phyloP scores from a whole-genome alignment of 2,113 vertebrate genomes.

The Corythornis vintsioides region DNA sequence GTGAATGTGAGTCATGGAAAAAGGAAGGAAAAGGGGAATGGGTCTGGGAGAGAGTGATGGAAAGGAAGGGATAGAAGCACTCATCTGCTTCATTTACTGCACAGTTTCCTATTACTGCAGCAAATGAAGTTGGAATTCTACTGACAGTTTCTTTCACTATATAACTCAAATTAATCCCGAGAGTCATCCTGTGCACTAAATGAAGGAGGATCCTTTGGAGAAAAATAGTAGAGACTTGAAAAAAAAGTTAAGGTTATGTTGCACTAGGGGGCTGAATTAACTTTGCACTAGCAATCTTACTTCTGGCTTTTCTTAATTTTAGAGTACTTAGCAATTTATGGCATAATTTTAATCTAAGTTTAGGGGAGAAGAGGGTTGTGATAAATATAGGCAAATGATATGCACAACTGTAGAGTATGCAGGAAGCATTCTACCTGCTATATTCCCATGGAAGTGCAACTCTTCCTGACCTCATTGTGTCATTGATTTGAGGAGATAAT shows the following conservation, averaged over 20 bases:
- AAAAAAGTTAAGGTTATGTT: background rate
- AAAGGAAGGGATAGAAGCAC: background rate
- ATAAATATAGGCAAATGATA: background rate
- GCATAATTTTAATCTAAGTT: background rate
- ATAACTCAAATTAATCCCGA: conserved; percentile 55
- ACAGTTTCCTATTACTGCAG: conserved; percentile 34
- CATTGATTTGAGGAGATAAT: background rate
- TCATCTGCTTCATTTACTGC: conserved; percentile 27
- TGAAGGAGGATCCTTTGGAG: conserved; percentile 10
- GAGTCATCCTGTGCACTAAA: conserved; percentile 21
- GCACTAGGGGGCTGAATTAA: background rate
- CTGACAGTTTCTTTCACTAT: conserved; percentile 10
- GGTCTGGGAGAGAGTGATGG: background rate
- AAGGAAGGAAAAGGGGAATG: background rate
- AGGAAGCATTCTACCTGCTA: background rate
- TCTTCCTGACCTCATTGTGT: conserved; percentile 41
- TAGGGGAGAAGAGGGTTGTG: background rate
- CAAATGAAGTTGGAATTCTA: conserved; percentile 50
- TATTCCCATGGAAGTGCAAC: background rate
- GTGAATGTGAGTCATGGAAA: background rate
- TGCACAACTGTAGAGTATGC: background rate
- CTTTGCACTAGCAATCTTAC: background rate
- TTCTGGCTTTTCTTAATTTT: background rate
- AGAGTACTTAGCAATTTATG: background rate
- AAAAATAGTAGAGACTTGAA: conserved; percentile 9